These are phyloP conservation scores for Drosophila fungiperda DNA, from an alignment of 2,888 invertebrate genomes.

Conservation along the genomic window DNA sequence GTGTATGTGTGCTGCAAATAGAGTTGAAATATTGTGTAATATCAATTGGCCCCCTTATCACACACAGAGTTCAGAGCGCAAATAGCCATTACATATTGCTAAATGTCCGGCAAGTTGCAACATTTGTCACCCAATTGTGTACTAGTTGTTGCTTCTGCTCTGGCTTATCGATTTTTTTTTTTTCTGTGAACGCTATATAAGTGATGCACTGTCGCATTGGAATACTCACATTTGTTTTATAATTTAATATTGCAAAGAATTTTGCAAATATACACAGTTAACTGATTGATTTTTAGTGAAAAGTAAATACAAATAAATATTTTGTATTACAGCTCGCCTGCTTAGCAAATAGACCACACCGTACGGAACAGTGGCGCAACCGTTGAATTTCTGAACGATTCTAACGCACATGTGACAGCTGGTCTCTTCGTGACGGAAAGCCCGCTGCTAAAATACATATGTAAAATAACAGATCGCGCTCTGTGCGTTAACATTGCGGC, in stretches of 20 bases:
- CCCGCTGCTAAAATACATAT: slow-evolving; percentile 18
- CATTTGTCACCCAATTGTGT: slow-evolving; percentile 29
- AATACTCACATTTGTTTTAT: slow-evolving; percentile 57
- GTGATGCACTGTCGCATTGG: not conserved
- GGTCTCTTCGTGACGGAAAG: slow-evolving; percentile 8
- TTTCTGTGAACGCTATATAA: not conserved
- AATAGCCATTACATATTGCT: slow-evolving; percentile 21
- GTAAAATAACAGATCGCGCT: not conserved
- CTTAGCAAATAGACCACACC: slow-evolving; percentile 48
- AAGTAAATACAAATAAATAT: slow-evolving; percentile 53
- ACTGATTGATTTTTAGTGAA: slow-evolving; percentile 59
- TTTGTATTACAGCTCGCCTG: slow-evolving; percentile 54
- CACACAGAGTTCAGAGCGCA: slow-evolving; percentile 12
- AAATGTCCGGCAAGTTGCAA: slow-evolving; percentile 52
- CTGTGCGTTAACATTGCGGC: not conserved
- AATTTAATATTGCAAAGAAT: slow-evolving; percentile 69
- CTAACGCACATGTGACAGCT: slow-evolving; percentile 45
- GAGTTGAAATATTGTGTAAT: slow-evolving; percentile 66
- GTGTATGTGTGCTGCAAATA: slow-evolving; percentile 49
- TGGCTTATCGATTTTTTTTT: slow-evolving; percentile 50
- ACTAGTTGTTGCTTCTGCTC: slow-evolving; percentile 18
- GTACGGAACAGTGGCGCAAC: slow-evolving; percentile 47
- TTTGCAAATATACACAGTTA: slow-evolving; percentile 60
- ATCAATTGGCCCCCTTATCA: slow-evolving; percentile 48
- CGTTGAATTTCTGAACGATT: slow-evolving; percentile 39